A percentile compares a stretch with the other conserved stretches of the same genome.
Evolutionary conservation across 1,140 invertebrate genomes (phyloP).

Genomic region (Drosophila tropicalis): DNA sequence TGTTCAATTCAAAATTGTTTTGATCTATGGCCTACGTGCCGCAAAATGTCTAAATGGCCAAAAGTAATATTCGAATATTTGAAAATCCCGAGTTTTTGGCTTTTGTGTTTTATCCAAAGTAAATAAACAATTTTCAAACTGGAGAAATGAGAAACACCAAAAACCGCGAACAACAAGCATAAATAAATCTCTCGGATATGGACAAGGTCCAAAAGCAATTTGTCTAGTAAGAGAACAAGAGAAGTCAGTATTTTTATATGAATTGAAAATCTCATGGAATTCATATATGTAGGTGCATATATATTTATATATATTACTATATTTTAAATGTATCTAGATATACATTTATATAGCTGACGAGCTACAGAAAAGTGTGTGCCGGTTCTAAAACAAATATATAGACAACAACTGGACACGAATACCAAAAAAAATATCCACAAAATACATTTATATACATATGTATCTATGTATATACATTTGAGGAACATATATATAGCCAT

Average conservation of each 20-base stretch:
- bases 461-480: conserved; percentile 23
- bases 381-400: conserved; percentile 55
- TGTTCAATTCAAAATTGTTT: conserved; percentile 10
- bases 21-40: conserved; percentile 16
- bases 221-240: conserved; percentile 1
- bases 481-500: conserved; percentile 48
- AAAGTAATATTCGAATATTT: conserved; percentile 2
- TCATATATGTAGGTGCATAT: conserved; percentile 33
- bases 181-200: conserved; percentile 3
- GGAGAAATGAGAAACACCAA: neutral
- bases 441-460: conserved; percentile 19
- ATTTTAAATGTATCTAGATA: conserved; percentile 3
- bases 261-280: conserved; percentile 55
- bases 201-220: conserved; percentile 19
- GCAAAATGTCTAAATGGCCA: neutral
- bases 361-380: conserved; percentile 49
- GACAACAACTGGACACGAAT: conserved; percentile 71
- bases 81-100: neutral
- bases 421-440: conserved; percentile 26
- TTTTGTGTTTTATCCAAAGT: conserved; percentile 16
- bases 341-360: conserved; percentile 12
- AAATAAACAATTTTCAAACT: conserved; percentile 36
- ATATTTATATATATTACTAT: conserved; percentile 6
- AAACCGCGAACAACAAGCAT: neutral
- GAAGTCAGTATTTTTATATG: conserved; percentile 5